These are phyloP conservation scores for Spatula clypeata DNA, from an alignment of 2,797 vertebrate genomes.

Conservation along the genomic window DNA sequence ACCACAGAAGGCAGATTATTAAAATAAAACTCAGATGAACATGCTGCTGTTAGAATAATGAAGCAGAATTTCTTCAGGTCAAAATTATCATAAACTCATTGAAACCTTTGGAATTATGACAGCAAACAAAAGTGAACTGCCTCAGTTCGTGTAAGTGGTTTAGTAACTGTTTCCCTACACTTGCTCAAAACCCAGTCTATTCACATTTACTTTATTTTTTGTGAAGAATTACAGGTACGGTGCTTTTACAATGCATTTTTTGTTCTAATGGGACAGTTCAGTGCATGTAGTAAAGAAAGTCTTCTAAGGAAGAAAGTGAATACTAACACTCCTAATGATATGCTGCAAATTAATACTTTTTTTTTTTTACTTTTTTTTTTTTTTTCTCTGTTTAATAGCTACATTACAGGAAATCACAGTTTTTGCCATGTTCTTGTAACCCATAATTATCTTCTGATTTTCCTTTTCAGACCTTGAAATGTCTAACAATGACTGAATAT, in stretches of 20 bases:
- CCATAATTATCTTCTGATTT: neutral
- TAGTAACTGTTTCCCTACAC: neutral
- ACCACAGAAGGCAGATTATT: neutral
- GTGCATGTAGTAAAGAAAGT: neutral
- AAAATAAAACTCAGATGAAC: neutral
- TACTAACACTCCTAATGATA: neutral
- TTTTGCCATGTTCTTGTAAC: neutral
- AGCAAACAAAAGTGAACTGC: neutral
- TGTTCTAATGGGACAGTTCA: neutral
- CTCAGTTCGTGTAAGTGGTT: neutral
- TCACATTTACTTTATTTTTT: neutral
- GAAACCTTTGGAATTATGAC: neutral
- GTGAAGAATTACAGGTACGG: neutral
- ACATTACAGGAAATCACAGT: neutral
- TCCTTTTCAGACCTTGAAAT: slow-evolving; percentile 2
- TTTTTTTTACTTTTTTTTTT: neutral
- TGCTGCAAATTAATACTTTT: neutral
- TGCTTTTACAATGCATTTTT: neutral
- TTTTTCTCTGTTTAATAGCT: neutral
- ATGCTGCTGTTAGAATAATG: neutral
- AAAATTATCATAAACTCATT: neutral
- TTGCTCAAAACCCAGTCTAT: neutral
- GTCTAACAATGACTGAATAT: neutral
- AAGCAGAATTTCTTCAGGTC: neutral
- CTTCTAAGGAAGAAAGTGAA: neutral